These are phyloP conservation scores for Lepilemur ruficaudatus DNA, from an alignment of 2,797 vertebrate species.

Conservation along the genomic window DNA sequence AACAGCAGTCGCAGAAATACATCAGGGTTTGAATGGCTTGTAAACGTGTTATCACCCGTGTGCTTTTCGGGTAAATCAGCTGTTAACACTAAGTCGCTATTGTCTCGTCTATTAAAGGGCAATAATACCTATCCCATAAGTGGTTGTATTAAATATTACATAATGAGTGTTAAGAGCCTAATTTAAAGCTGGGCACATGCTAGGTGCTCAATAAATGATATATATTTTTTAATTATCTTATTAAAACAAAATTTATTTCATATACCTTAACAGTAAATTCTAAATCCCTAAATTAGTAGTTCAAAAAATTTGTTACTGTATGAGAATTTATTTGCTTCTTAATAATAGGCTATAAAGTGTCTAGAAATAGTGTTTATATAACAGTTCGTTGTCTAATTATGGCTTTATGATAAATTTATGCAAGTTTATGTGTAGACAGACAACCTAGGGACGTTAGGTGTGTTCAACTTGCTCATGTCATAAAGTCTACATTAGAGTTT, in stretches of 20 bases:
- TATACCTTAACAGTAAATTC: not conserved
- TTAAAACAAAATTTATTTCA: not conserved
- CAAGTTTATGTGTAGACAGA: not conserved
- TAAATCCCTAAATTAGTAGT: not conserved
- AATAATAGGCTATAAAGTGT: not conserved
- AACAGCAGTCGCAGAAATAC: not conserved
- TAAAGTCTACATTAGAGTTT: not conserved
- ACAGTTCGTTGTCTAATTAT: not conserved
- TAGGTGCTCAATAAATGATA: not conserved
- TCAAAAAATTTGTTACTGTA: not conserved
- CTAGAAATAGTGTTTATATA: not conserved
- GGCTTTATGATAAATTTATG: not conserved
- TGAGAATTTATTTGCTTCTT: not conserved
- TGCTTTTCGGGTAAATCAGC: not conserved
- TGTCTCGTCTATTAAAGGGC: conserved; percentile 9
- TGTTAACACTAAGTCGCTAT: not conserved
- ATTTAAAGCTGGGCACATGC: not conserved
- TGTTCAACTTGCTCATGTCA: not conserved
- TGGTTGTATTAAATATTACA: not conserved
- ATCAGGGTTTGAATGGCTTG: not conserved
- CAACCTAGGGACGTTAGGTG: not conserved
- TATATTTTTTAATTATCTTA: not conserved
- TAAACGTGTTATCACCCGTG: not conserved
- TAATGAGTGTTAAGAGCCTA: not conserved
- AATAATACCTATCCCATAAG: not conserved